Percentiles rank a stretch among this genome's conserved stretches.
phyloP scores from a whole-genome alignment of 2,797 vertebrate genomes.

The Megaceryle alcyon region DNA sequence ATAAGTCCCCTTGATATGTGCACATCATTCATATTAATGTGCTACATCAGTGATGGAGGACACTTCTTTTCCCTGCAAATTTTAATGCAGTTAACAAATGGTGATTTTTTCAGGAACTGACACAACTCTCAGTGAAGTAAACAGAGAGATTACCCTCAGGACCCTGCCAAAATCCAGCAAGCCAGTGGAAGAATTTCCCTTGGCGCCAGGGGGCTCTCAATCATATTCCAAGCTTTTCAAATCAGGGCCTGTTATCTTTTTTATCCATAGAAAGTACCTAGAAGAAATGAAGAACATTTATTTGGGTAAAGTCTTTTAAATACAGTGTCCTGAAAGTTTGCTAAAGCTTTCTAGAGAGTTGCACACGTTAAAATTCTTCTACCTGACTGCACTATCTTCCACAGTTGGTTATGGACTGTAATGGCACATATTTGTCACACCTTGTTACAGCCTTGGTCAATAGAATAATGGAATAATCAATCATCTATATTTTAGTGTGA shows the following conservation, averaged over 20 bases:
- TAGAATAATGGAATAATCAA: slow-evolving; percentile 79
- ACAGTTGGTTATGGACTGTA: slow-evolving; percentile 59
- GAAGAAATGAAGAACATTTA: slow-evolving; percentile 4
- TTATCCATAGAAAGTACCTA: background rate
- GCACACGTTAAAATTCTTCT: slow-evolving; percentile 54
- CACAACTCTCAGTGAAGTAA: slow-evolving; percentile 20
- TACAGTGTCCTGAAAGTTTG: slow-evolving; percentile 55
- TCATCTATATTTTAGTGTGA: slow-evolving; percentile 73
- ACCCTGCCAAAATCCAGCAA: slow-evolving; percentile 23
- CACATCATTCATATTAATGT: slow-evolving; percentile 11
- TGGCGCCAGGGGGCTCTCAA: background rate
- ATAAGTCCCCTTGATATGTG: background rate
- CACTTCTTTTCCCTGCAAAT: background rate
- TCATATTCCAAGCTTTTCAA: slow-evolving; percentile 19
- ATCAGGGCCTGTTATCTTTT: background rate
- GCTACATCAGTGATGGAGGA: background rate
- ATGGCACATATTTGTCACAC: slow-evolving; percentile 73
- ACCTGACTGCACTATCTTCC: slow-evolving; percentile 70
- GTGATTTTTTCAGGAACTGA: slow-evolving; percentile 6
- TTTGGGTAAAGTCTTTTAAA: slow-evolving; percentile 38
- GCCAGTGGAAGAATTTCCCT: background rate
- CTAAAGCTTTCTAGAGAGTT: slow-evolving; percentile 35
- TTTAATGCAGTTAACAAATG: slow-evolving; percentile 23
- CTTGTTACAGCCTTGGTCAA: slow-evolving; percentile 74
- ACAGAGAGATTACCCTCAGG: slow-evolving; percentile 25